phyloP scores from a whole-genome alignment of 2,888 invertebrate genomes.

The Phyllotreta cruciferae region DNA sequence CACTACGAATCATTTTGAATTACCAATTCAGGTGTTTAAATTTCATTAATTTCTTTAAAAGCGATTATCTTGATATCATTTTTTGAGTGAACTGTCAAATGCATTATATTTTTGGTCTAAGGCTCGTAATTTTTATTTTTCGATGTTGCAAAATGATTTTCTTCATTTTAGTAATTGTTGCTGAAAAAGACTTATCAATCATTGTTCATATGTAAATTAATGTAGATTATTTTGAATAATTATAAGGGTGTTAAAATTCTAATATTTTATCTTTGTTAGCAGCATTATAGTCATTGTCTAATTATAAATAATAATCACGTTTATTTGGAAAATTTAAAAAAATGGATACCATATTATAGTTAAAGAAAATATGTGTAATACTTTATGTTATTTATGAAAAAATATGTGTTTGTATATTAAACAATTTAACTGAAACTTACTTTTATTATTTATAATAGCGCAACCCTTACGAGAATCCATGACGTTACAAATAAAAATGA shows the following conservation, averaged over 20 bases:
- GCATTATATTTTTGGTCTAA: slow-evolving; percentile 5
- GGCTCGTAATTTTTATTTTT: background rate
- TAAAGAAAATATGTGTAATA: slow-evolving; percentile 35
- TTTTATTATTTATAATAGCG: slow-evolving; percentile 12
- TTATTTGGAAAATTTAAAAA: slow-evolving; percentile 40
- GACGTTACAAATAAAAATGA: slow-evolving; percentile 12
- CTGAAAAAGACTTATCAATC: slow-evolving; percentile 10
- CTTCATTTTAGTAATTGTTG: slow-evolving; percentile 1
- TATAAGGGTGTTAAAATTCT: slow-evolving; percentile 30
- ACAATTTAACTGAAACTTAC: slow-evolving; percentile 25
- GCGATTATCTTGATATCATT: background rate
- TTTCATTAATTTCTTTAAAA: background rate
- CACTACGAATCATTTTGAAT: too few species aligned
- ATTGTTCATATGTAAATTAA: slow-evolving; percentile 26
- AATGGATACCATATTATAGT: slow-evolving; percentile 34
- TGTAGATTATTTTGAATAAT: slow-evolving; percentile 31
- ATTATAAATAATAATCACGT: slow-evolving; percentile 38
- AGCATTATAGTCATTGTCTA: slow-evolving; percentile 39
- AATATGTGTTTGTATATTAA: slow-evolving; percentile 40
- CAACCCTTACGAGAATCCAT: background rate
- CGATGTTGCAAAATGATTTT: background rate
- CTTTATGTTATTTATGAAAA: slow-evolving; percentile 38
- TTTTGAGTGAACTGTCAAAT: too few species aligned
- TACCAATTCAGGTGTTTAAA: background rate
- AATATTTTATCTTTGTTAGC: slow-evolving; percentile 34